These are phyloP conservation scores for Pogonophryne albipinna DNA, from an alignment of 2,797 vertebrate species.

Conservation along the genomic window DNA sequence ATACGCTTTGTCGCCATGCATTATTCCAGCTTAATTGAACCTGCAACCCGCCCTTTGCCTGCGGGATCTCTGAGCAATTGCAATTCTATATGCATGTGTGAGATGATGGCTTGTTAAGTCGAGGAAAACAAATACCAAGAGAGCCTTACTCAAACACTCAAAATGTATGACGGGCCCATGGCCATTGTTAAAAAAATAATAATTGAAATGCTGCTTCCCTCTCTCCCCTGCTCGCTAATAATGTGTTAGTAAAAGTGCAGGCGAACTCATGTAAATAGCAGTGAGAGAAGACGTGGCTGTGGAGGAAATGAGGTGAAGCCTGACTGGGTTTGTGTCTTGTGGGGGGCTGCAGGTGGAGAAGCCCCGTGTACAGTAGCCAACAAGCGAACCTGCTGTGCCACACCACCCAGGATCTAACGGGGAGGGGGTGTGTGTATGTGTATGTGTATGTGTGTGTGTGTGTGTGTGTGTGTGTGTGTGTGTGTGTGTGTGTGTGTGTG, in stretches of 20 bases:
- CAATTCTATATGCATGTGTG: conserved; percentile 70
- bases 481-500: conserved; percentile 1
- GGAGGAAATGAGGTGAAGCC: conserved; percentile 50
- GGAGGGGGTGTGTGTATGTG: conserved; percentile 14
- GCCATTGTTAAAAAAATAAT: conserved; percentile 54
- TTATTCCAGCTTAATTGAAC: conserved; percentile 82
- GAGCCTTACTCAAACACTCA: conserved; percentile 70
- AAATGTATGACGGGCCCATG: conserved; percentile 58
- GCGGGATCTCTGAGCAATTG: conserved; percentile 64
- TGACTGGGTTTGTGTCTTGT: conserved; percentile 47
- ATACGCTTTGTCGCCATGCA: conserved; percentile 72
- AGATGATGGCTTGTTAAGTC: conserved; percentile 78
- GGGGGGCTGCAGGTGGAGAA: conserved; percentile 73
- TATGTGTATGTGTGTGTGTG: background rate
- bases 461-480: conserved; percentile 6
- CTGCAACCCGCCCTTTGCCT: conserved; percentile 70
- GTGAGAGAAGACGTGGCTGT: conserved; percentile 41
- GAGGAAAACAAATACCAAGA: conserved; percentile 76
- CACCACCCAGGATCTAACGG: conserved; percentile 61
- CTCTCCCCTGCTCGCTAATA: conserved; percentile 43
- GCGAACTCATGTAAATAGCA: conserved; percentile 64
- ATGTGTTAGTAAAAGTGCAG: conserved; percentile 52
- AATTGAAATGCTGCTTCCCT: conserved; percentile 63
- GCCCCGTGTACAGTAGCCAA: conserved; percentile 41
- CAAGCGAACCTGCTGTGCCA: conserved; percentile 73